Base-by-base conservation (phyloP, 2,113 vertebrate species). In the Mionectes macconnelli region DNA sequence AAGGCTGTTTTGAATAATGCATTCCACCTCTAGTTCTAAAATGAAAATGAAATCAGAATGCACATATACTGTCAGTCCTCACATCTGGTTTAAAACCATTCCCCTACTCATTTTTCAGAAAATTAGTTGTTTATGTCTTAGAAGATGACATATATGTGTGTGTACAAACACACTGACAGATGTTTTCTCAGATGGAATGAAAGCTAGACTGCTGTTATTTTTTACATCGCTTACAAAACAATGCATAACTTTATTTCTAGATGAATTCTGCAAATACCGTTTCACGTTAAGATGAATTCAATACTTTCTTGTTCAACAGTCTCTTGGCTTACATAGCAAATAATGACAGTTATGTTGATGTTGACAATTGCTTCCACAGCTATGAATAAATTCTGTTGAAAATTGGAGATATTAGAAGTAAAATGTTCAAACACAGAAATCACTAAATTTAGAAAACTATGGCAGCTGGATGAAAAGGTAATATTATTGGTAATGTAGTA, bases 81-180 rank as follows among this genome's bases (percentile, higher is more conserved):
- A 52, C 24, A 69, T 63, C 18, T 69, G 18, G 8, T 78, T 84
- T 74, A 27, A 77, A 92, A 69, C 11, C 2, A 31, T 35, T 39
- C 35, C 14, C 52, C 7, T 23, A 22, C 27, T 88, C 1, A 31
- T 84, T 94, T 89, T 68, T 6, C 28, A 84, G 75, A 62, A 87
- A 90, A 78, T 8, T 31, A 52, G 22, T 60, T 85, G 28, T 53
- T 57, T 31, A 30, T 33, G 13, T 60, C n/a, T 76, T 50, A 53
- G 22, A 64, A 85, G 49, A 35, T 49, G 14, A 75, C 35, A 57
- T 11, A 50, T 1, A 0, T 11, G 1, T 2, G 1, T 33, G 14
- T 5, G 2, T 74, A 45, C 35, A 47, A 63, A 21, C 11, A 63
- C 17, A 50, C 1, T 66, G 20, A 66, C 14, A 42, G 13, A 37